These are phyloP conservation scores for Ditula angustiorana DNA, from an alignment of 2,888 invertebrate genomes.

Conservation along the genomic window DNA sequence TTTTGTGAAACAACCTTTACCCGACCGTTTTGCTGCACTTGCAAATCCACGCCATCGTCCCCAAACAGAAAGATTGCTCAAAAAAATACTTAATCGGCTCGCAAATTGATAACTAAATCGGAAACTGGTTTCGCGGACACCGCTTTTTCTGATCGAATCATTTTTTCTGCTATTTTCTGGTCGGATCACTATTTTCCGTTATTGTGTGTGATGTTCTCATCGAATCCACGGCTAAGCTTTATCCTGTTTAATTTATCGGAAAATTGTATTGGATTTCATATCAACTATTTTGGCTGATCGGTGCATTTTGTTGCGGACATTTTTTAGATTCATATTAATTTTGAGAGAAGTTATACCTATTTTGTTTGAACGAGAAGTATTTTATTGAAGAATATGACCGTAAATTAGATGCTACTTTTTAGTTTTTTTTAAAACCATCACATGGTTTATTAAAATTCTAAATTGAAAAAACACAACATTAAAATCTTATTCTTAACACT, in stretches of 20 bases:
- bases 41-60: not conserved
- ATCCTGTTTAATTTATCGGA: conserved; percentile 71
- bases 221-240: conserved; percentile 61
- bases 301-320: conserved; percentile 6
- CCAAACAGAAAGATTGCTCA: not conserved
- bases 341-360: no score
- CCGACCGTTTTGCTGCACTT: not conserved
- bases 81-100: conserved; percentile 14
- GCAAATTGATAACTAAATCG: conserved; percentile 26
- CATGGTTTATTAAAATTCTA: no score
- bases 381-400: no score
- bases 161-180: no score
- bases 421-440: no score
- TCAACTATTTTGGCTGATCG: conserved; percentile 28
- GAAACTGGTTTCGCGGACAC: conserved; percentile 11
- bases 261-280: conserved; percentile 66
- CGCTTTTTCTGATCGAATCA: conserved; percentile 30
- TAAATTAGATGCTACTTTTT: no score
- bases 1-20: not conserved
- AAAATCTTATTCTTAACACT: no score
- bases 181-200: conserved; percentile 10
- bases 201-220: conserved; percentile 55
- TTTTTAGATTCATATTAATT: not conserved
- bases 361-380: no score
- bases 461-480: no score